Conservation (phyloP, 2,113 vertebrate genomes). For the Eonycteris spelaea region DNA sequence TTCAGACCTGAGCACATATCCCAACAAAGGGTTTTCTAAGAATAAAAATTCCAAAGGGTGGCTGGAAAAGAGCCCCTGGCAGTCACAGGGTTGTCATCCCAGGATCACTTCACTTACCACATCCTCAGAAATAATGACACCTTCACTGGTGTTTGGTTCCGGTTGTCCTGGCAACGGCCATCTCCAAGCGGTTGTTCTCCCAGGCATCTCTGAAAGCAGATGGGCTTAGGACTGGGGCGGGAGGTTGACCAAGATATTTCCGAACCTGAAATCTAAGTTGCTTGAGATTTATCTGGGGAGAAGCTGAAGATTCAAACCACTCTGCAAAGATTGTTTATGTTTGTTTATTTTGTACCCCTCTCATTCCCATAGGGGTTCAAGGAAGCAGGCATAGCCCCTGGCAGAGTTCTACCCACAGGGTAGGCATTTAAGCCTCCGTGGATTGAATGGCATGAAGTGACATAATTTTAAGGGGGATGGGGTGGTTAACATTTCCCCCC, state of each 20-base stretch:
- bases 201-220: conserved; percentile 5
- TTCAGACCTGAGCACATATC: not conserved
- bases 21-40: conserved; percentile 70
- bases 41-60: conserved; percentile 14
- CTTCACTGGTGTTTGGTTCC: conserved; percentile 67
- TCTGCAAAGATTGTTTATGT: not conserved
- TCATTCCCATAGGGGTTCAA: not conserved
- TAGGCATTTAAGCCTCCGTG: not conserved
- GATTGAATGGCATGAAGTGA: not conserved
- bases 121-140: conserved; percentile 67
- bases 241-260: not conserved
- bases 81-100: conserved; percentile 51
- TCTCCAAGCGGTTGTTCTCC: conserved; percentile 42
- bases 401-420: not conserved
- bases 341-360: not conserved
- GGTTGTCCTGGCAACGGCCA: conserved; percentile 69
- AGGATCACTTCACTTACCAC: conserved; percentile 42
- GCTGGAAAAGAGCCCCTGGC: conserved; percentile 51
- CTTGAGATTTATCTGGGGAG: not conserved
- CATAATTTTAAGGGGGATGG: not conserved
- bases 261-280: not conserved
- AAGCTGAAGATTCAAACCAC: not conserved
- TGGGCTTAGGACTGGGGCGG: not conserved
- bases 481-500: not conserved
- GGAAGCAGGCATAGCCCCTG: not conserved